Base-by-base conservation (phyloP, 2,888 invertebrate genomes). In the Nymphalis urticae region DNA sequence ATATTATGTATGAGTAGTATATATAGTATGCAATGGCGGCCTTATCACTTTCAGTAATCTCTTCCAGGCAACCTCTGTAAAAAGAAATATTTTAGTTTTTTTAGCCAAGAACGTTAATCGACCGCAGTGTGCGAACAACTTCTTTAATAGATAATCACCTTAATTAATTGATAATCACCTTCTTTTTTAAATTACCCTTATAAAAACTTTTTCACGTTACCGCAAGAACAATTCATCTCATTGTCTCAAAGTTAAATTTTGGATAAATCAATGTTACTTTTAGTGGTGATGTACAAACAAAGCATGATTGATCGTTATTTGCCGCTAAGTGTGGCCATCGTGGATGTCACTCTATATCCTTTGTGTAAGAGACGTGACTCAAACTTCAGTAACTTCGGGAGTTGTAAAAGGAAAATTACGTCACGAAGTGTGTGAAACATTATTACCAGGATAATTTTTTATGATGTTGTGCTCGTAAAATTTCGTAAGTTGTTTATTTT, bases 261-360 rank as follows among this genome's bases (percentile, higher is more conserved):
- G n/a, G 32, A 58, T 58, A 58, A 64, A 56, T 48, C 68, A 64
- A 62, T 59, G 51, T 51, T 62, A 58, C 64, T 50, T 56, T 56
- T n/a, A 53, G 36, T 6, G 51, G 48, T 63, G 32, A 63, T 48
- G 21, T 60, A 68, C 62, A 71, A 71, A 72, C 68, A 72, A 66
- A 63, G 65, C 62, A 70, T 70, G 72, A 72, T 72, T 72, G 63
- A 72, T 72, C 60, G 65, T 70, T 61, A 42, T 61, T 62, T 48
- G 62, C 51, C 50, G 36, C 51, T 51, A 62, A 59, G 50, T 53
- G 62, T 68, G 62, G 64, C 62, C 36, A 73, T 70, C 63, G 24
- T 63, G 59, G 68, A 67, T 65, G 69, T 32, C 68, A 66, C 69
- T 73, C 70, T 69, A 67, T 66, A 63, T 66, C 72, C 72, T 73